A percentile compares a stretch with the other conserved stretches of the same genome.
Conservation (phyloP, 2,113 vertebrate species). For the Pycnonotus jocosus region DNA sequence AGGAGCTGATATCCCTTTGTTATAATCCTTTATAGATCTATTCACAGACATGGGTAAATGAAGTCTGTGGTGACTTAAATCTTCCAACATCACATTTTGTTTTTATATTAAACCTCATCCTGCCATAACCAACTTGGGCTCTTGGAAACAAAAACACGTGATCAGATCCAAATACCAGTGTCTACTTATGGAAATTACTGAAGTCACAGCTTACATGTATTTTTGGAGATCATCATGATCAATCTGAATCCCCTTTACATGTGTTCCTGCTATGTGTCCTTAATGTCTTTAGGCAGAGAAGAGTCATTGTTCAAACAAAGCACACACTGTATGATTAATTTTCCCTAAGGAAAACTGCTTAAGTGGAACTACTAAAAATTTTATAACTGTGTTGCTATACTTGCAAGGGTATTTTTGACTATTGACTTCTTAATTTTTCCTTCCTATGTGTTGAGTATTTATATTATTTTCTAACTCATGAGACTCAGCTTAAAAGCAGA, state of each 20-base stretch:
- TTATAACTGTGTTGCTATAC: background rate
- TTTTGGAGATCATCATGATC: conserved; percentile 13
- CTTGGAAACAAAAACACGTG: background rate
- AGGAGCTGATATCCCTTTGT: background rate
- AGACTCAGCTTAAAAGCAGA: background rate
- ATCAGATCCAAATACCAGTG: background rate
- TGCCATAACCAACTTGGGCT: background rate
- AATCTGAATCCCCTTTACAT: background rate
- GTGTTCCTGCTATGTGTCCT: background rate
- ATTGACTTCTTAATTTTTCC: background rate
- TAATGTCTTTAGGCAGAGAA: background rate
- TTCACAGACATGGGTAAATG: background rate
- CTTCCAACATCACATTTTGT: background rate
- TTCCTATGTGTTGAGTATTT: background rate
- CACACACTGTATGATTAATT: background rate
- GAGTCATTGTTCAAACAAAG: background rate
- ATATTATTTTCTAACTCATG: background rate
- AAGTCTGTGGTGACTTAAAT: background rate
- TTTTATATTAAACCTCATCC: conserved; percentile 1
- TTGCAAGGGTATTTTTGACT: background rate
- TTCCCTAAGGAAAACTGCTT: background rate
- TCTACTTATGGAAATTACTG: conserved; percentile 18
- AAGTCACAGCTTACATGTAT: conserved; percentile 6
- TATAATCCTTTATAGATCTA: background rate
- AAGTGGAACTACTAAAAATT: background rate